These are phyloP conservation scores for Acronicta aceris DNA, from an alignment of 2,888 invertebrate genomes.

Conservation along the genomic window DNA sequence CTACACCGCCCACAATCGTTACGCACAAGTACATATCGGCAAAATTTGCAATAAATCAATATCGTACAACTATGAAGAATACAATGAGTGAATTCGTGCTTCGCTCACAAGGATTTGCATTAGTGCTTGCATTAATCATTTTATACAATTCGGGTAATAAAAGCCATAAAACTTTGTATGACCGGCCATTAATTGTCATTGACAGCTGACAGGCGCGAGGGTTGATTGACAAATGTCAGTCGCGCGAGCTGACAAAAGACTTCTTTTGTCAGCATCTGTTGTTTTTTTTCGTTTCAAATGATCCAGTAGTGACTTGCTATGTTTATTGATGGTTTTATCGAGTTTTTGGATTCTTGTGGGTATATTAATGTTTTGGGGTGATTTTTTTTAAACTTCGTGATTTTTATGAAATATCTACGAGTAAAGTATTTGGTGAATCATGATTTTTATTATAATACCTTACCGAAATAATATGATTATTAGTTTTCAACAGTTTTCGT, in stretches of 20 bases:
- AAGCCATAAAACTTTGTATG: conserved; percentile 87
- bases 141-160: conserved; percentile 84
- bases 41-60: conserved; percentile 83
- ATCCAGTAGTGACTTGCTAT: conserved; percentile 59
- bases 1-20: conserved; percentile 70
- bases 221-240: conserved; percentile 88
- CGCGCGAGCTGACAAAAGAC: conserved; percentile 64
- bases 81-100: conserved; percentile 79
- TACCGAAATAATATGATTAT: not conserved
- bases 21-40: conserved; percentile 69
- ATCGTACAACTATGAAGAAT: conserved; percentile 77
- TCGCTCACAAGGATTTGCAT: conserved; percentile 83
- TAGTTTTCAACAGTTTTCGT: no score
- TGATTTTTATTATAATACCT: not conserved
- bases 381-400: conserved; percentile 13
- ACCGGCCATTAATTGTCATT: conserved; percentile 88
- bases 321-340: conserved; percentile 53
- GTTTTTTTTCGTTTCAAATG: conserved; percentile 54
- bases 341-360: conserved; percentile 35
- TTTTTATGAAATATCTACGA: conserved; percentile 14
- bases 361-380: conserved; percentile 31
- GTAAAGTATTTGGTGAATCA: not conserved
- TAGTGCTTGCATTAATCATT: conserved; percentile 89
- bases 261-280: conserved; percentile 57
- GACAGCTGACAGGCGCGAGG: conserved; percentile 84